Evolutionary conservation across 1,140 invertebrate species (phyloP).

Genomic region (Hycleus phaleratus): DNA sequence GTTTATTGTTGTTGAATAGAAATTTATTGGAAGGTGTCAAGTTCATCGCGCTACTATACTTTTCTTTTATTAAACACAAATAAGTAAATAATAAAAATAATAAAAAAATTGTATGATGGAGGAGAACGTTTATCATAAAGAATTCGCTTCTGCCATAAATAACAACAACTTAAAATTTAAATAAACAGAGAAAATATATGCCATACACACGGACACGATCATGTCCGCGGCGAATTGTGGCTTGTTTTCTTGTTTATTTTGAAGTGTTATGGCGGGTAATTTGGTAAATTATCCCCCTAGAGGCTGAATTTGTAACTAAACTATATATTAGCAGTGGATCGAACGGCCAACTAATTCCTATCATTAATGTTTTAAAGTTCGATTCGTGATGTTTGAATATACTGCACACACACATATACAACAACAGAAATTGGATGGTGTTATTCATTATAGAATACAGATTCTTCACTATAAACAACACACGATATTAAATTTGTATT

Average conservation of each 20-base stretch:
- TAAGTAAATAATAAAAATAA: too few relatives aligned
- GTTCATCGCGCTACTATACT: too few relatives aligned
- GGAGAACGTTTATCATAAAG: too few relatives aligned
- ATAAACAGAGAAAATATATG: slow-evolving; percentile 28
- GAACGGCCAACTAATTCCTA: slow-evolving; percentile 40
- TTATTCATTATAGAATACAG: slow-evolving; percentile 2
- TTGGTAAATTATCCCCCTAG: slow-evolving; percentile 40
- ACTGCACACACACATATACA: slow-evolving; percentile 13
- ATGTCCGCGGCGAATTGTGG: slow-evolving; percentile 26
- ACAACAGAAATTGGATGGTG: slow-evolving; percentile 28
- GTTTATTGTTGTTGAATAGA: too few relatives aligned
- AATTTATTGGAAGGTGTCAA: too few relatives aligned
- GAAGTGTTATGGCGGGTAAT: slow-evolving; percentile 41
- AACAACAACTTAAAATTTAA: slow-evolving; percentile 31
- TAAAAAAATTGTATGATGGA: too few relatives aligned
- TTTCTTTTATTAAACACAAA: too few relatives aligned
- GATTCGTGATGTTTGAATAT: slow-evolving; percentile 43
- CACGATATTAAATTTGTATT: too few relatives aligned
- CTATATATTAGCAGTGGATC: slow-evolving; percentile 41
- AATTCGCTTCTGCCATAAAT: background rate
- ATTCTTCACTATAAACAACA: too few relatives aligned
- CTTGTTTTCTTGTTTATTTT: slow-evolving; percentile 42
- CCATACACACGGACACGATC: slow-evolving; percentile 28
- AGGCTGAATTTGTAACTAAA: slow-evolving; percentile 42
- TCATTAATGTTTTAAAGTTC: slow-evolving; percentile 38